phyloP scores from a whole-genome alignment of 2,888 invertebrate genomes.

The Lobophora halterata region DNA sequence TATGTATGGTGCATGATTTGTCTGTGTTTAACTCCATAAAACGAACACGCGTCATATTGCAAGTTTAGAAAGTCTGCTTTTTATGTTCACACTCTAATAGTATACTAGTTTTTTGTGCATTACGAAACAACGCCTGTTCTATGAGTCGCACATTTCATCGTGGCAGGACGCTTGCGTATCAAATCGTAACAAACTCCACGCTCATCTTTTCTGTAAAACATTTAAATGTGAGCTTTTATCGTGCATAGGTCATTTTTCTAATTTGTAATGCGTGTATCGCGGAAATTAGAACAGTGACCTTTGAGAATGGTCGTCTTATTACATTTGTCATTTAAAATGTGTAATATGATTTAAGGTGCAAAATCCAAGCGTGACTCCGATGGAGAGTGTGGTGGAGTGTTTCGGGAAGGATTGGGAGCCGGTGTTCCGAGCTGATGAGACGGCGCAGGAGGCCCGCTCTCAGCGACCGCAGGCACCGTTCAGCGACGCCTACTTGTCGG shows the following conservation, averaged over 20 bases:
- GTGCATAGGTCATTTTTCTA: too few species aligned
- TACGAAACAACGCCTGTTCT: constrained; percentile 8
- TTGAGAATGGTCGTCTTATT: too few species aligned
- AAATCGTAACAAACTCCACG: too few species aligned
- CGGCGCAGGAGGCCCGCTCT: constrained; percentile 79
- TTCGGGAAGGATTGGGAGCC: constrained; percentile 87
- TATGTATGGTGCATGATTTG: constrained; percentile 10
- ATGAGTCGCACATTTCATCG: not conserved
- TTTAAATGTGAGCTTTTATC: too few species aligned
- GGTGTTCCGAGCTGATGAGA: constrained; percentile 90
- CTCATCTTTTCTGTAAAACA: too few species aligned
- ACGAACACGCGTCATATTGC: not conserved
- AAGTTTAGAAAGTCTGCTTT: constrained; percentile 5
- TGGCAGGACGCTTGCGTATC: too few species aligned
- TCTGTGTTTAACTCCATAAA: not conserved
- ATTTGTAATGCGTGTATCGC: too few species aligned
- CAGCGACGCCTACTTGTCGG: constrained; percentile 94
- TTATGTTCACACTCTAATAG: constrained; percentile 1
- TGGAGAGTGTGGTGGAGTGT: constrained; percentile 70
- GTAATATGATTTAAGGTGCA: too few species aligned
- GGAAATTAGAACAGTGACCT: too few species aligned
- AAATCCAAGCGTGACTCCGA: too few species aligned
- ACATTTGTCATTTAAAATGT: too few species aligned
- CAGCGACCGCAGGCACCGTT: constrained; percentile 80
- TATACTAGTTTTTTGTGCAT: constrained; percentile 4